These are phyloP conservation scores for Aradophagus sp. DNA, from an alignment of 1,140 invertebrate species.

Conservation along the genomic window DNA sequence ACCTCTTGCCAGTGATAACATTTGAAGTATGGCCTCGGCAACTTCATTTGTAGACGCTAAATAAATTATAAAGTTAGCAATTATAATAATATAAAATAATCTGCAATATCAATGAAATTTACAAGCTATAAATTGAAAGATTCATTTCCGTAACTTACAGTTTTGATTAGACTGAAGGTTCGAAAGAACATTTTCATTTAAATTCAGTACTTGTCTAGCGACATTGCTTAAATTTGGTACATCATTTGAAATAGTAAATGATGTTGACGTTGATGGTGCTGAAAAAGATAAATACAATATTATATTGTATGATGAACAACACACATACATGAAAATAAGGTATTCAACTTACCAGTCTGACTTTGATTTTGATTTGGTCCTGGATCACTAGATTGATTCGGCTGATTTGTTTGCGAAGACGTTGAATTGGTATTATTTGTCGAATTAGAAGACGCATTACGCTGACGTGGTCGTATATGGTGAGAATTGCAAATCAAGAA, in stretches of 20 bases:
- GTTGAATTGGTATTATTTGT: slow-evolving; percentile 37
- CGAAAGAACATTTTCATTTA: too few species aligned
- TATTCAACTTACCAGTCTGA: slow-evolving; percentile 46
- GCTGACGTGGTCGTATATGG: slow-evolving; percentile 70
- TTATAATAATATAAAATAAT: too few species aligned
- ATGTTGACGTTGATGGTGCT: slow-evolving; percentile 11
- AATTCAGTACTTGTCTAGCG: slow-evolving; percentile 2
- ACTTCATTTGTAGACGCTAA: too few species aligned
- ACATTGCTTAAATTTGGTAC: background rate
- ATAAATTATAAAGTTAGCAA: too few species aligned
- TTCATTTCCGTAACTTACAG: too few species aligned
- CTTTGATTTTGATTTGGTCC: slow-evolving; percentile 54
- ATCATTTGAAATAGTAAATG: background rate
- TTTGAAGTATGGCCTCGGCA: too few species aligned
- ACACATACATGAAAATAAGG: background rate
- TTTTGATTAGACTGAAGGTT: too few species aligned
- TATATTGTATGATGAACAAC: background rate
- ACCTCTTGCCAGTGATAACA: too few species aligned
- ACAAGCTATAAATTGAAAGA: too few species aligned
- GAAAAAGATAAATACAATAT: slow-evolving; percentile 1
- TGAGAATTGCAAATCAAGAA: slow-evolving; percentile 82
- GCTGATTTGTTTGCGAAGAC: slow-evolving; percentile 60
- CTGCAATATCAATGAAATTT: too few species aligned
- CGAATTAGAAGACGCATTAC: slow-evolving; percentile 33
- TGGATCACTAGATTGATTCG: slow-evolving; percentile 42